Evolutionary conservation across 2,888 invertebrate genomes (phyloP), one percentile per base, ranked within the genome.

Genomic region (Melipona beecheii): DNA sequence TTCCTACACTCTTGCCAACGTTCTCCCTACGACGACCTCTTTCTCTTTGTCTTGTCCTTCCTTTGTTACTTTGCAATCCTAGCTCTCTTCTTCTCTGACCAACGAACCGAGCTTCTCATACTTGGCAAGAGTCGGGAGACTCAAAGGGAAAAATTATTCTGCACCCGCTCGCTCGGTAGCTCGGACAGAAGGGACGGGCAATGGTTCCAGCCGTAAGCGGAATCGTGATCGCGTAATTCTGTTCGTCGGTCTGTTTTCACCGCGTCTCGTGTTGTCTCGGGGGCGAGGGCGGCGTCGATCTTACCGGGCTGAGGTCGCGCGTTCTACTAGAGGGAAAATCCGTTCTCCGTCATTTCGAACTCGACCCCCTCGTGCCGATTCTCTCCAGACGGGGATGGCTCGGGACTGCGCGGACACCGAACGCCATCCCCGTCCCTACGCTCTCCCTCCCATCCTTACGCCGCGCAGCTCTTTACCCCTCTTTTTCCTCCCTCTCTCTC

Each of bases 281-380:
- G 91, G 90, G 89, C 91, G 91, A 91, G 91, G 91, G 91, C 91
- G 92, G 90, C 92, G 92, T 91, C 88, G 91, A 86, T 92, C 91
- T 90, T 89, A 87, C 91, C 93, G 90, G 90, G 89, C 87, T 88
- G 87, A 88, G 89, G 89, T 92, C 93, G 93, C 93, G 93, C 93
- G 91, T 93, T 91, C 89, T 89, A 93, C 93, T 93, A 92, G 87
- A 88, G 83, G 83, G 81, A 85, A 87, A 87, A 87, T 80, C 79
- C 82, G 84, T 85, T 74, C 84, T 69, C 81, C 81, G 81, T 84
- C 81, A 82, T 85, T 83, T 80, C 85, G 78, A 82, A 83, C 79
- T 58, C 77, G 68, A 78, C 78, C 81, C 81, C 84, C 79, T 77
- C 56, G 60, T 72, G 64, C 78, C 79, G 77, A 74, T 69, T 56